Evolutionary conservation across 1,140 invertebrate genomes (phyloP), one percentile per base, ranked within the genome.

Genomic region (Saccostrea glomerata): DNA sequence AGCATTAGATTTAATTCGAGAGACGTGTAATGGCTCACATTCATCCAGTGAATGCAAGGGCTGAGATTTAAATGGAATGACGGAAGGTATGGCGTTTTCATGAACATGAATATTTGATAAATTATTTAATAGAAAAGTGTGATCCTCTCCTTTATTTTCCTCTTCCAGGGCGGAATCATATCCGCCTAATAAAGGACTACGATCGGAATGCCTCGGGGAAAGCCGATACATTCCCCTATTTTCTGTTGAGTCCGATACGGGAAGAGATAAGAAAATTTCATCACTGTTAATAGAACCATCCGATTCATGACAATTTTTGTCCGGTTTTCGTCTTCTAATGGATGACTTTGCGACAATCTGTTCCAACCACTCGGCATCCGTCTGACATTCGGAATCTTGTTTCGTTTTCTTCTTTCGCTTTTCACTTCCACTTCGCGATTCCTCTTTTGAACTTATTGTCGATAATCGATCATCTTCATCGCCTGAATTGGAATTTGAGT

Each of bases 311-410:
- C 86, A 23, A 13, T 17, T n/a, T 55, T 85, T 70, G 82, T 66
- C 63, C 17, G 30, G 11, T 36, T 73, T 82, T 20, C 89, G 55
- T 40, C 77, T 36, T 47, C 86, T 83, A 40, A 89, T 15, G 15
- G 82, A 40, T 6, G 84, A 85, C 3, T 20, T 63, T 40, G 56
- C 36, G 1, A 88, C 25, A 25, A 83, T 86, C 13, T 83, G 55
- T 12, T 92, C 84, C 70, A 86, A 89, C 25, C 91, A 60, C 4
- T 88, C 88, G 12, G 77, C 36, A 63, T 92, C 91, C 17, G 91
- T 92, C 85, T 92, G 91, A 85, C 90, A 92, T n/a, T 73, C 88
- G 11, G 70, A 87, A 36, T 92, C 91, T n/a, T 88, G 85, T 77
- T 84, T 87, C 15, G 55, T 58, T n/a, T 87, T 87, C 7, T 87